Base-by-base conservation (phyloP, 2,113 vertebrate species). In the Pangasianodon gigas region DNA sequence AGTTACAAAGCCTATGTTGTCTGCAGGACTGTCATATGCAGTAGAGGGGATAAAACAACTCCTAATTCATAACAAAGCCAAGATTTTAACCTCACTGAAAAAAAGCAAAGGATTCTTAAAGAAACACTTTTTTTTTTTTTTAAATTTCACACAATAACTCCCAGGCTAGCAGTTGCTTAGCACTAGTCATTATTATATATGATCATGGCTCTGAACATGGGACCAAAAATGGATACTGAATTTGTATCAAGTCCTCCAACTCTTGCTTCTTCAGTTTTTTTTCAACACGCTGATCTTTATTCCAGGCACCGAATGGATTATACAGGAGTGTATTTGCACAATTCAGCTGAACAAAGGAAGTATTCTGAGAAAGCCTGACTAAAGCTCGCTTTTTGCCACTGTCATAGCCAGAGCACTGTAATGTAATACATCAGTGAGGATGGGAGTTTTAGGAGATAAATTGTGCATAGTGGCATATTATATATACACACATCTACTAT, bases 251-350 rank as follows among this genome's bases (percentile, higher is more conserved):
- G 91, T 88, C 91, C 89, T 93, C 92, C 62, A 77, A 92, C 58
- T 92, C 85, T 77, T 88, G 90, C 89, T 90, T 93, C 91, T 93
- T 91, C 84, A 91, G 90, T 90, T 87, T 92, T 91, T 89, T 81
- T 79, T 56, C 21, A 75, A 88, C 91, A 90, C 4, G 19, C 93
- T 94, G 95, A 94, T 93, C 93, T 94, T 94, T 94, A 93, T 95
- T 94, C 94, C 94, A 94, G 93, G 88, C 85, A 91, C 91, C 88
- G 87, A 94, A 94, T 95, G 93, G 94, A 94, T 94, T 96, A 91
- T 87, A 91, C 95, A 95, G 95, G 90, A 94, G 91, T 89, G 91
- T 85, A 88, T 91, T 90, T 86, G 67, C 86, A 91, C 90, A 85
- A 84, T 93, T 93, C 93, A 90, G 87, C 89, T 81, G 93, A 90